Conservation (phyloP, 2,113 vertebrate genomes). For the Ciconia boyciana region DNA sequence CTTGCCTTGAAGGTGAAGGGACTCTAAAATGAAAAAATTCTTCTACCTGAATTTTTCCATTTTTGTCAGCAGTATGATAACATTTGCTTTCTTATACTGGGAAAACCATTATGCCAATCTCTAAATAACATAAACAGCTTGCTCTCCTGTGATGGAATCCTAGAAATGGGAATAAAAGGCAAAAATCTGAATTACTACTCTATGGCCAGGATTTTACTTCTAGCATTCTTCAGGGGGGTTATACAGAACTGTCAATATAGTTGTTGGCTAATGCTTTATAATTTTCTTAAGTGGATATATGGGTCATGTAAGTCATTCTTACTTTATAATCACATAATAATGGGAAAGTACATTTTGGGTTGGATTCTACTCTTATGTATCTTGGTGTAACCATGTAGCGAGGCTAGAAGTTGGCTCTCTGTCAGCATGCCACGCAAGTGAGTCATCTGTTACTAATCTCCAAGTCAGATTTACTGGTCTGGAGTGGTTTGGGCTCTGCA, state of each 20-base stretch:
- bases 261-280: not conserved
- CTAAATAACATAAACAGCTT: not conserved
- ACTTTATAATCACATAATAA: not conserved
- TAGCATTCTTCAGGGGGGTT: not conserved
- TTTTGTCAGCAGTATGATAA: not conserved
- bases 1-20: not conserved
- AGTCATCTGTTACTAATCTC: not conserved
- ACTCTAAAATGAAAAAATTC: not conserved
- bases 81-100: not conserved
- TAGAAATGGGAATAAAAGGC: not conserved
- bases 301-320: not conserved
- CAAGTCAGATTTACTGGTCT: not conserved
- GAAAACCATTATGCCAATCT: not conserved
- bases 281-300: not conserved
- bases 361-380: not conserved
- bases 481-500: not conserved
- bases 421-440: not conserved
- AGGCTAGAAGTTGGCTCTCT: not conserved
- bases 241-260: not conserved
- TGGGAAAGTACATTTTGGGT: not conserved
- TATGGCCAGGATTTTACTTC: not conserved
- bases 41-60: not conserved
- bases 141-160: not conserved
- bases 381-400: not conserved
- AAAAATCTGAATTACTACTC: not conserved